These are phyloP conservation scores for Andrena camellia DNA, from an alignment of 2,888 invertebrate species.

Conservation along the genomic window DNA sequence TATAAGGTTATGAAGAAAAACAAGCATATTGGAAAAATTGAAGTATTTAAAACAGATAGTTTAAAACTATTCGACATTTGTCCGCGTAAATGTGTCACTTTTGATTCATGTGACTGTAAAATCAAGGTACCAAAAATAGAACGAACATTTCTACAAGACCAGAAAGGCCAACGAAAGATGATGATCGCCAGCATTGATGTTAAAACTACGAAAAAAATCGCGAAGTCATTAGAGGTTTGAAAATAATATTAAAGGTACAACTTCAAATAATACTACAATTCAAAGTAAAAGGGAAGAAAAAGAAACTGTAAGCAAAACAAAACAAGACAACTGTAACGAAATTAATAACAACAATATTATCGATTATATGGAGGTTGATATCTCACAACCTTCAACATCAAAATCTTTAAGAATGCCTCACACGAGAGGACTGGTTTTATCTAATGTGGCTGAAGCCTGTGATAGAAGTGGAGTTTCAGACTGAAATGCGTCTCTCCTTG, in stretches of 20 bases:
- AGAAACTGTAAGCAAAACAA: too few relatives aligned
- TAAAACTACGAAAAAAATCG: not conserved
- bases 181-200: not conserved
- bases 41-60: slow-evolving; percentile 21
- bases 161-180: not conserved
- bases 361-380: too few relatives aligned
- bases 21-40: not conserved
- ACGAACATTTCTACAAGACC: not conserved
- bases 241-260: not conserved
- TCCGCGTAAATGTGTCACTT: not conserved
- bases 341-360: too few relatives aligned
- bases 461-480: not conserved
- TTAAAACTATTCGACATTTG: slow-evolving; percentile 5
- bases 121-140: not conserved
- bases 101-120: not conserved
- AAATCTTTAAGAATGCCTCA: not conserved
- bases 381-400: not conserved
- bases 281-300: not conserved
- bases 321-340: too few relatives aligned
- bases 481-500: not conserved
- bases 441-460: not conserved
- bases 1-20: not conserved
- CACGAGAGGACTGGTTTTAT: not conserved
- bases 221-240: not conserved
- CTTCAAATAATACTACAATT: not conserved